Conservation (phyloP, 2,797 vertebrate species). For the Neostethus bicornis region DNA sequence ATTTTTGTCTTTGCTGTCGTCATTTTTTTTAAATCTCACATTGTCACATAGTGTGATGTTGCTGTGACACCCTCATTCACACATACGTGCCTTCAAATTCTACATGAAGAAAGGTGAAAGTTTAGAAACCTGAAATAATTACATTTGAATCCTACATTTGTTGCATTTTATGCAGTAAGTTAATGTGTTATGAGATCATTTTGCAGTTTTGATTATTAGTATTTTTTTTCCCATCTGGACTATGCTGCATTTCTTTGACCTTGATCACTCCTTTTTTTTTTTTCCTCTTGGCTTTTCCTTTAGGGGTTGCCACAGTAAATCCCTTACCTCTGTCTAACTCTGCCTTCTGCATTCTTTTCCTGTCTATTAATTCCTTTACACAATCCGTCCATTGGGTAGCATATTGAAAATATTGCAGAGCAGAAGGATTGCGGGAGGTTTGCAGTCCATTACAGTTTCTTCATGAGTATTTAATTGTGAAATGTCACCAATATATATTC, state of each 20-base stretch:
- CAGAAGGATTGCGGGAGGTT: neutral
- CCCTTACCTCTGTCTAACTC: too few relatives aligned
- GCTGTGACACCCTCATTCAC: constrained; percentile 20
- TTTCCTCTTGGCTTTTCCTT: too few relatives aligned
- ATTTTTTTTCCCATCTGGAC: neutral
- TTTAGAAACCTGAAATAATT: constrained; percentile 6
- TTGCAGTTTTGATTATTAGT: neutral
- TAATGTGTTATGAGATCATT: too few relatives aligned
- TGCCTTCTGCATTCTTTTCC: too few relatives aligned
- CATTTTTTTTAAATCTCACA: constrained; percentile 47
- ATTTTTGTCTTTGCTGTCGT: constrained; percentile 63
- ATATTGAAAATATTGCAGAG: neutral
- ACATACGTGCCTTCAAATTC: constrained; percentile 12
- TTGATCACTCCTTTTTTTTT: constrained; percentile 11
- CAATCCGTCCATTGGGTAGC: neutral
- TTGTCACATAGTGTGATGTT: constrained; percentile 42
- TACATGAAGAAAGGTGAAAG: neutral
- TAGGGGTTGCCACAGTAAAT: too few relatives aligned
- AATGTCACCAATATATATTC: too few relatives aligned
- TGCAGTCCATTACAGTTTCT: neutral
- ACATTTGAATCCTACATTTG: neutral
- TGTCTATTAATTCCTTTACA: constrained; percentile 10
- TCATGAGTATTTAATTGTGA: neutral
- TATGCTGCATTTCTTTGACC: neutral
- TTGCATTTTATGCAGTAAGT: neutral